These are phyloP conservation scores for Sprattus sprattus DNA, from an alignment of 2,113 vertebrate genomes.

Conservation along the genomic window DNA sequence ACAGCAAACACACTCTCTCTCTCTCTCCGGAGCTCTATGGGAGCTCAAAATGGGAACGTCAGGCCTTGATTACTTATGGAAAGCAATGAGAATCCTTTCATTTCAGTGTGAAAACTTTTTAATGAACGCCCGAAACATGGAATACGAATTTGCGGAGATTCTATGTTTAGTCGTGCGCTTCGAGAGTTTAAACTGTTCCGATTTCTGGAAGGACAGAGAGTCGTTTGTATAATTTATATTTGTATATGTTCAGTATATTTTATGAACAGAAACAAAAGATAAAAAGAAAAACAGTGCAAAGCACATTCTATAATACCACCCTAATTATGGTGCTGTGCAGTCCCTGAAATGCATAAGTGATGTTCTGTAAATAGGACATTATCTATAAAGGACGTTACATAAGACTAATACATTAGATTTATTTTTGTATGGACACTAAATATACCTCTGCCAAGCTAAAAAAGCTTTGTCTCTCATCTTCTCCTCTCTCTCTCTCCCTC, in stretches of 20 bases:
- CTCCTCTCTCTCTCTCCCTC: neutral
- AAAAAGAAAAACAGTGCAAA: neutral
- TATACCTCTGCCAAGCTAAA: neutral
- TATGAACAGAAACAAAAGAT: neutral
- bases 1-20: no score
- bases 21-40: neutral
- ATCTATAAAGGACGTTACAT: neutral
- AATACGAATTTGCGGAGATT: neutral
- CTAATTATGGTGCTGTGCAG: neutral
- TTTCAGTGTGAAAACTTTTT: neutral
- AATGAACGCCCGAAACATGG: neutral
- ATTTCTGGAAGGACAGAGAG: neutral
- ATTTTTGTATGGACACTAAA: neutral
- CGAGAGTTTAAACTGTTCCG: neutral
- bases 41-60: conserved; percentile 14
- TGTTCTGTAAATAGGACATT: neutral
- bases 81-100: neutral
- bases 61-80: neutral
- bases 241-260: neutral
- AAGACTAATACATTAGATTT: neutral
- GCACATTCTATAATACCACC: neutral
- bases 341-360: neutral
- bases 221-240: neutral
- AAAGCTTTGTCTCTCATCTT: neutral
- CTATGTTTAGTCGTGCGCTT: neutral